Conservation (phyloP, 2,797 vertebrate genomes). For the Chrosomus eos region DNA sequence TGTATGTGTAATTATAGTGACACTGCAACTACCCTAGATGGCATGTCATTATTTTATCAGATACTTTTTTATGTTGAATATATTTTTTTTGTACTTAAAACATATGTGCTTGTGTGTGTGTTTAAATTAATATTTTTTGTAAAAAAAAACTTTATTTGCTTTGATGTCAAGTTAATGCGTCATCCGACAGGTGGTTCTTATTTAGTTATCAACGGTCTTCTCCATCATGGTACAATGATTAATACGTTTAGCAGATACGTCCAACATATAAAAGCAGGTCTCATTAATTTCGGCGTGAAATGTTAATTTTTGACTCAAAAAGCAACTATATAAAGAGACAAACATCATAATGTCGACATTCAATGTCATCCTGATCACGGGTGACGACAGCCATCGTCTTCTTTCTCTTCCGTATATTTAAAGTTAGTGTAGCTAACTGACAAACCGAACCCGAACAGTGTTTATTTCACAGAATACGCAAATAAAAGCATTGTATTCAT, state of each 20-base stretch:
- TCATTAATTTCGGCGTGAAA: not conserved
- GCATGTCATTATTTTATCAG: not conserved
- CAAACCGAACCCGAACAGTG: not conserved
- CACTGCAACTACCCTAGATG: not conserved
- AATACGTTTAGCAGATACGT: not conserved
- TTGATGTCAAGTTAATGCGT: not conserved
- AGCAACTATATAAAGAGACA: not conserved
- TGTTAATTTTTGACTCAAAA: not conserved
- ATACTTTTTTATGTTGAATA: not conserved
- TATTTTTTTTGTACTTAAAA: not conserved
- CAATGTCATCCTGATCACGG: slow-evolving; percentile 48
- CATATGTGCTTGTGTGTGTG: not conserved
- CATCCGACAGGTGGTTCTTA: slow-evolving; percentile 22
- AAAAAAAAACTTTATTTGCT: not conserved
- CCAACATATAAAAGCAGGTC: not conserved
- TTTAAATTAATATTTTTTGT: not conserved
- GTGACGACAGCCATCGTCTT: slow-evolving; percentile 37
- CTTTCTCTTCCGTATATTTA: slow-evolving; percentile 44
- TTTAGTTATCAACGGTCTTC: not conserved
- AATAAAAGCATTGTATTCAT: not conserved
- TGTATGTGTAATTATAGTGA: not conserved
- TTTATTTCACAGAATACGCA: not conserved
- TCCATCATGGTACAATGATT: not conserved
- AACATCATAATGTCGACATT: slow-evolving; percentile 22
- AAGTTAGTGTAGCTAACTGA: not conserved